These are phyloP conservation scores for Oxyura jamaicensis DNA, from an alignment of 2,113 vertebrate species.

Conservation along the genomic window DNA sequence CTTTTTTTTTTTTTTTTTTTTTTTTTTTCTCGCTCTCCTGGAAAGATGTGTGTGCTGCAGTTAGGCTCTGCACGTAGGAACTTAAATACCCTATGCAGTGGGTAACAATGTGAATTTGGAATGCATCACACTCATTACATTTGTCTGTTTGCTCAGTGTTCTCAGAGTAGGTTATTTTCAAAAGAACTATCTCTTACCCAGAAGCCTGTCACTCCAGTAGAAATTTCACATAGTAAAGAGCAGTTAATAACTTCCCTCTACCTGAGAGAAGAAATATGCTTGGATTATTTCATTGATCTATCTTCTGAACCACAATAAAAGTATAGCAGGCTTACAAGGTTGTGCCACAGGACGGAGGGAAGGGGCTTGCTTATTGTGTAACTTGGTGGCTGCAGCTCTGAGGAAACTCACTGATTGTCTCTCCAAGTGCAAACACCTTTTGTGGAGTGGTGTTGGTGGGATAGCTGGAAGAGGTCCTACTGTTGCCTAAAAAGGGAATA, in stretches of 20 bases:
- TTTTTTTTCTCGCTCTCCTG: background rate
- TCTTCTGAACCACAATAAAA: background rate
- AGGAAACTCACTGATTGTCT: background rate
- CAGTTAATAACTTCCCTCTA: background rate
- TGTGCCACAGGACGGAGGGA: background rate
- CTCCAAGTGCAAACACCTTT: background rate
- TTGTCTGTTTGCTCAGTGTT: background rate
- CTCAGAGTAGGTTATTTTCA: background rate
- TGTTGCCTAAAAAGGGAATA: background rate
- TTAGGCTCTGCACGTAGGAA: background rate
- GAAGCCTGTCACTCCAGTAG: background rate
- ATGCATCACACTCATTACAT: background rate
- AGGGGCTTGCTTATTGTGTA: background rate
- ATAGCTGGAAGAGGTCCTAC: background rate
- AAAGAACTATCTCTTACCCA: background rate
- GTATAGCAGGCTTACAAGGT: background rate
- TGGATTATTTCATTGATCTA: background rate
- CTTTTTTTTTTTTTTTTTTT: background rate
- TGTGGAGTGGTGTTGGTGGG: background rate
- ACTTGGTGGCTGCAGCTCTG: background rate
- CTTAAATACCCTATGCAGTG: background rate
- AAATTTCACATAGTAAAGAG: background rate
- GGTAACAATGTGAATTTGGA: constrained; percentile 12
- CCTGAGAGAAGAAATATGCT: background rate
- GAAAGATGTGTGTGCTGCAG: background rate